Conservation (phyloP, 2,888 invertebrate genomes). For the Drosophila neonasuta region DNA sequence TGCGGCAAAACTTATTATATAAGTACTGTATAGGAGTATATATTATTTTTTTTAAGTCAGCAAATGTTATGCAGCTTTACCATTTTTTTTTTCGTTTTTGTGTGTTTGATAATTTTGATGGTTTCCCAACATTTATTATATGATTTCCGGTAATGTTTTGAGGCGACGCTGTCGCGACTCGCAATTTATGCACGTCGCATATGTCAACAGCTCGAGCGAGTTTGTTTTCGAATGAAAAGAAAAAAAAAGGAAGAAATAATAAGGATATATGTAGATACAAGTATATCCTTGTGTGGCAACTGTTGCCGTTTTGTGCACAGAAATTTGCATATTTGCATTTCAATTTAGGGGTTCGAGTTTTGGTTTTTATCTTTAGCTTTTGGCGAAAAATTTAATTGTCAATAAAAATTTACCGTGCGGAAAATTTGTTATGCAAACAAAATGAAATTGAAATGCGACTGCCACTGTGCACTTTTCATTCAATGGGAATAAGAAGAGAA, state of each 20-base stretch:
- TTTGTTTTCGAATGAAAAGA: constrained; percentile 29
- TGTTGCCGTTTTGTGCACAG: constrained; percentile 47
- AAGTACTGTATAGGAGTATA: not conserved
- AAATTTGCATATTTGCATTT: constrained; percentile 75
- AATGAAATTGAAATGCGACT: constrained; percentile 70
- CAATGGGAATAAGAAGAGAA: constrained; percentile 30
- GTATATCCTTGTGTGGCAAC: constrained; percentile 47
- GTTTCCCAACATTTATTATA: constrained; percentile 68
- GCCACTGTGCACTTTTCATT: constrained; percentile 43
- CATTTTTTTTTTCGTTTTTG: constrained; percentile 28
- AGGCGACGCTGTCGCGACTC: constrained; percentile 52
- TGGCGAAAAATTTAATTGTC: constrained; percentile 75
- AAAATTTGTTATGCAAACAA: constrained; percentile 81
- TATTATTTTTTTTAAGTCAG: constrained; percentile 49
- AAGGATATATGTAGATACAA: constrained; percentile 30
- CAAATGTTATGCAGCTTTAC: constrained; percentile 53
- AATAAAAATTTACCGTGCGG: constrained; percentile 81
- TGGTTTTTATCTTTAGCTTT: constrained; percentile 27
- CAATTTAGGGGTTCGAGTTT: constrained; percentile 58
- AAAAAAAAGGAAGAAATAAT: constrained; percentile 12
- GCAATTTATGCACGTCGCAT: constrained; percentile 72
- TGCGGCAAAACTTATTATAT: constrained; percentile 70
- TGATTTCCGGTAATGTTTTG: constrained; percentile 68
- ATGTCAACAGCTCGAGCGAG: constrained; percentile 66
- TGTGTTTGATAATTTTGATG: constrained; percentile 59